Evolutionary conservation across 2,888 invertebrate genomes (phyloP).

Genomic region (Smittia sp.): DNA sequence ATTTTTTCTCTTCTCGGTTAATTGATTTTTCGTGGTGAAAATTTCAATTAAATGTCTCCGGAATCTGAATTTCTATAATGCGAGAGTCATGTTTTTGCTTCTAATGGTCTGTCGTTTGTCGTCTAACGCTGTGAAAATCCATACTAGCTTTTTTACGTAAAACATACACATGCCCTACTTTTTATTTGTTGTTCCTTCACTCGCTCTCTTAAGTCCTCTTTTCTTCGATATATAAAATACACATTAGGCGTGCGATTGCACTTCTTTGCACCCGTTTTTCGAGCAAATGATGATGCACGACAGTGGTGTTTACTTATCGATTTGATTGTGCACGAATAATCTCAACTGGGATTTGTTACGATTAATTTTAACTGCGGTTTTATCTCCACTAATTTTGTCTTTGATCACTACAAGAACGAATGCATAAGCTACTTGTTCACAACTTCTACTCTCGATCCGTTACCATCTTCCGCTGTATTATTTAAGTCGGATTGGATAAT

Average conservation of each 20-base stretch:
- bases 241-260: slow-evolving; percentile 12
- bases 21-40: slow-evolving; percentile 27
- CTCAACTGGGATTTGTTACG: no score
- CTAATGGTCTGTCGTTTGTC: background rate
- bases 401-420: no score
- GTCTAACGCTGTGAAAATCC: slow-evolving; percentile 28
- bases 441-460: no score
- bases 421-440: no score
- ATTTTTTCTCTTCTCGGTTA: background rate
- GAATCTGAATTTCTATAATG: background rate
- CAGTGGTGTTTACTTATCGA: background rate
- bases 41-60: slow-evolving; percentile 15
- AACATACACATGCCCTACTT: slow-evolving; percentile 40
- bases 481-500: no score
- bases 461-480: no score
- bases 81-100: background rate
- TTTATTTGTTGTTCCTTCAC: slow-evolving; percentile 20
- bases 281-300: background rate
- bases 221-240: background rate
- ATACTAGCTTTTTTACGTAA: slow-evolving; percentile 29
- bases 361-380: no score
- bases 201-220: background rate
- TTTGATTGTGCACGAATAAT: background rate
- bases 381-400: no score
- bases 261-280: background rate